Evolutionary conservation across 2,888 invertebrate genomes (phyloP), one percentile per base, ranked within the genome.

Genomic region (Rhogogaster chlorosoma): DNA sequence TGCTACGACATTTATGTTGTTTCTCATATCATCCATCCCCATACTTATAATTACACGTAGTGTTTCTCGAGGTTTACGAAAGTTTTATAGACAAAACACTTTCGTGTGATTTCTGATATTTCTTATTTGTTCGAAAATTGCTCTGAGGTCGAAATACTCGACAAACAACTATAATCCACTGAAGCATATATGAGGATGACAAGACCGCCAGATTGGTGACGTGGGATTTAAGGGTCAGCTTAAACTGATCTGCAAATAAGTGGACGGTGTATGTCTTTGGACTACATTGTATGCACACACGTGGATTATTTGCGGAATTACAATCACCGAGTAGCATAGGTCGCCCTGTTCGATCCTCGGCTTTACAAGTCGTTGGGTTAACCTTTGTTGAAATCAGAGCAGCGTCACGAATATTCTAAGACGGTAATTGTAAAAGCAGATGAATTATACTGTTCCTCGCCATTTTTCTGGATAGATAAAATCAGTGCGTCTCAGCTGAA

Each of bases 231-330:
- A 36, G 70, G 70, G 38, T 70, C 36, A 70, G 70, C 7, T 36
- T 18, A n/a, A 70, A 36, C 32, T 70, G 70, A 70, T 70, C 70
- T 70, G 15, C 70, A 36, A 36, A 70, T 38, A 70, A n/a, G n/a
- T 70, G n/a, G 12, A 4, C 67, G 15, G 1, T 32, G 70, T 70
- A n/a, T 18, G 36, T 36, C 36, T 38, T 38, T 32, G 2, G 61
- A 61, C 26, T 12, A 61, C 10, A 26, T 26, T 26, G 53, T 53
- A 53, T 53, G 53, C 18, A 53, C 53, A 53, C 18, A 53, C 4
- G 18, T n/a, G 53, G 53, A n/a, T 18, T 32, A 29, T 29, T 15
- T 9, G 32, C 67, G 9, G 9, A 15, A 7, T 64, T 6, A 64
- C 64, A n/a, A 64, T 64, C 64, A 29, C 22, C 3, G 26, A 64